Conservation (phyloP, 2,797 vertebrate species). For the Xyrichtys novacula region DNA sequence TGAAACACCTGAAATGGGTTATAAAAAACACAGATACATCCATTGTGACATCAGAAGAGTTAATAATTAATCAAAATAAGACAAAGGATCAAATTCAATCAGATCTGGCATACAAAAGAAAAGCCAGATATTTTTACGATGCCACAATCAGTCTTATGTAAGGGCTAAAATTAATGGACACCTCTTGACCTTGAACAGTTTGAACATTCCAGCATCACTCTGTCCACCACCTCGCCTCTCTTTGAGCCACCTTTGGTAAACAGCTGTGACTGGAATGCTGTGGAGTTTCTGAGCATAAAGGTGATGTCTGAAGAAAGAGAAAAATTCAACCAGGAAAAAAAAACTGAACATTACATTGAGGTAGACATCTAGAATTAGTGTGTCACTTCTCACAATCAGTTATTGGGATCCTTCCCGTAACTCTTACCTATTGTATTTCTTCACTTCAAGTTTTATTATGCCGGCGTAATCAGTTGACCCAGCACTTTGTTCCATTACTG, state of each 20-base stretch:
- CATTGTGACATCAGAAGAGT: constrained; percentile 2
- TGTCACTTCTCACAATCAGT: neutral
- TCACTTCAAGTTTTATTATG: neutral
- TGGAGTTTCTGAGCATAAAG: neutral
- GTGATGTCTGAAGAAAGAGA: no score
- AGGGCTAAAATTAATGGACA: neutral
- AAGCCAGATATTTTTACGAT: constrained; percentile 2
- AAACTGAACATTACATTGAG: neutral
- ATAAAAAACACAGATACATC: neutral
- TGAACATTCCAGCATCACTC: neutral
- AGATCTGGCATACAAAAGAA: constrained; percentile 7
- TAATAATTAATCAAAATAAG: constrained; percentile 34
- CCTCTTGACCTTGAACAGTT: neutral
- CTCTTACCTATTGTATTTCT: neutral
- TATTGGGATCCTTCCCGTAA: neutral
- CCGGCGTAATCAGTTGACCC: neutral
- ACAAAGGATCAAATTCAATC: neutral
- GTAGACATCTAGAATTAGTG: neutral
- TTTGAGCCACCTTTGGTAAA: neutral
- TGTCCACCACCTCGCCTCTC: neutral
- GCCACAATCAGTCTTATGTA: neutral
- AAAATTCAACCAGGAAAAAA: neutral
- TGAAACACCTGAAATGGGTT: neutral
- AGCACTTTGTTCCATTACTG: neutral
- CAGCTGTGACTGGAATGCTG: neutral